Evolutionary conservation across 2,113 vertebrate genomes (phyloP).

Genomic region (Amblyornis subalaris): DNA sequence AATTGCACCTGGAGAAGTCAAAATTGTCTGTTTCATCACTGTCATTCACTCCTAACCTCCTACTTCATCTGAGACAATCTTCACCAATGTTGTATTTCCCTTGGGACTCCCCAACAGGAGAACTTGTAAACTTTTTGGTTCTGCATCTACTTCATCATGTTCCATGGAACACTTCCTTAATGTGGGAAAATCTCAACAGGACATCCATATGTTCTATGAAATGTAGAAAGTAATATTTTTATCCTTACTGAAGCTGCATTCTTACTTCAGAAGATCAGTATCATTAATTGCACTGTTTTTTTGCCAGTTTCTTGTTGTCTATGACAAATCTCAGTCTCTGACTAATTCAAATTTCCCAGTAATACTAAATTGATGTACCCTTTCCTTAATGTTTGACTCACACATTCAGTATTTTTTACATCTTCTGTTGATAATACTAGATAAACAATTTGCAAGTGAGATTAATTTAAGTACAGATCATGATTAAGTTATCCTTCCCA

Average conservation of each 20-base stretch:
- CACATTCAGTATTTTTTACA: background rate
- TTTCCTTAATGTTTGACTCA: background rate
- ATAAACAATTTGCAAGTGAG: background rate
- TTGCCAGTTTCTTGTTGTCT: background rate
- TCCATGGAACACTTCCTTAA: background rate
- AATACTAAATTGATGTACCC: background rate
- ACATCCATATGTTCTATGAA: background rate
- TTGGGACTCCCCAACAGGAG: background rate
- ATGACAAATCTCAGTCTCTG: slow-evolving; percentile 20
- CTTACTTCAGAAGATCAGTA: background rate
- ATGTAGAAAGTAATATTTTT: background rate
- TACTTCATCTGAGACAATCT: background rate
- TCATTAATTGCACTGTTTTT: background rate
- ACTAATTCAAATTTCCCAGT: slow-evolving; percentile 24
- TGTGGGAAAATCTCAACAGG: background rate
- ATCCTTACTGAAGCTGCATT: background rate
- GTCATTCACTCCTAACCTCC: background rate
- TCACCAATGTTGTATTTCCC: background rate
- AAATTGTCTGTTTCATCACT: background rate
- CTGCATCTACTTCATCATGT: background rate
- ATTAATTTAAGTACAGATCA: background rate
- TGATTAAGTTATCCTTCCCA: background rate
- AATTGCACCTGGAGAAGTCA: background rate
- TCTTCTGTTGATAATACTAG: background rate
- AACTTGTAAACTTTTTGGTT: background rate